Base-by-base conservation (phyloP, 2,888 invertebrate genomes). In the Lomographa bimaculata region DNA sequence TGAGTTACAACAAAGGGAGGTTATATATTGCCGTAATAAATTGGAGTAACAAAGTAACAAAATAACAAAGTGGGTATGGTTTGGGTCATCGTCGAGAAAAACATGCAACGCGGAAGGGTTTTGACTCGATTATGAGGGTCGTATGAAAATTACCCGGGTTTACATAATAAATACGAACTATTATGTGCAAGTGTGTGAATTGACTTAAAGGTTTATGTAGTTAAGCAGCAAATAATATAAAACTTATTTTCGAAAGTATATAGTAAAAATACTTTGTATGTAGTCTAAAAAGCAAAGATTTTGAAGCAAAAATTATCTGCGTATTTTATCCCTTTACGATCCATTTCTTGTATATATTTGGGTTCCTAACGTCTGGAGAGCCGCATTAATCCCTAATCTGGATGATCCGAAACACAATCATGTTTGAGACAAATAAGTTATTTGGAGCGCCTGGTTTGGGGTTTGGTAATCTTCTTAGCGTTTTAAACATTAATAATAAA, bases 401-500 rank as follows among this genome's bases (percentile, higher is more conserved):
- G 78, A 80, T 82, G 64, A 81, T 80, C 80, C 68, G 35, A 49
- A 57, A 69, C 58, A 66, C 71, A 73, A 77, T 79, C 60, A 72
- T 67, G 68, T 54, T 61, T 55, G 55, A 64, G 58, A 72, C 64
- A 68, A 70, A 71, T 64, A 67, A 64, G 54, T 67, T 67, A 68
- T 68, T 70, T 68, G 51, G 62, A 45, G 45, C 60, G 60, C 52
- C 67, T 68, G 64, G 63, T 54, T 60, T 50, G 46, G 50, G 59
- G 55, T 34, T 29, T 29, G 32, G 37, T 48, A 46, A 46, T 44
- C 60, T 58, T 54, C 52, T 57, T 64, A 53, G 39, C 54, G 41
- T 40, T 38, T 41, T 40, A 47, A 54, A 52, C 53, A 52, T 21
- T 26, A 36, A 42, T 32, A 40, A 19, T 25, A 18, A 33, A 27